These are phyloP conservation scores for Fulmarus glacialis DNA, from an alignment of 2,113 vertebrate genomes.

Conservation along the genomic window DNA sequence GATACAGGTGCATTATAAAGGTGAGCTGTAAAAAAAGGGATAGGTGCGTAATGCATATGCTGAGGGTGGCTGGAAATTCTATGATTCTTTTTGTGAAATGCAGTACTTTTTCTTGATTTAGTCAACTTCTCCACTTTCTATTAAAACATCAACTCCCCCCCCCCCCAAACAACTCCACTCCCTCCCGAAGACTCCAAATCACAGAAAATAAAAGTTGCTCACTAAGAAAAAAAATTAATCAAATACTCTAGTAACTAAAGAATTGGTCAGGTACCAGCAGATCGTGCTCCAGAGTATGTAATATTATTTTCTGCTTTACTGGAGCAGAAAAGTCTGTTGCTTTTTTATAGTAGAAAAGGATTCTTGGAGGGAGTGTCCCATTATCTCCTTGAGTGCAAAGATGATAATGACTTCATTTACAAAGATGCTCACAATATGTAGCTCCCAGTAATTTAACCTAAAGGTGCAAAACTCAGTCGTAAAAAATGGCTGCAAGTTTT, in stretches of 20 bases:
- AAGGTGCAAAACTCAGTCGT: background rate
- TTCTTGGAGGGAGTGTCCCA: background rate
- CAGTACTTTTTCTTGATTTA: background rate
- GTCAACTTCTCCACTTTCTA: background rate
- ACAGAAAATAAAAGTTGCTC: background rate
- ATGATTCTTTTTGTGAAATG: background rate
- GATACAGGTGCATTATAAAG: background rate
- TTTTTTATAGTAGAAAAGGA: background rate
- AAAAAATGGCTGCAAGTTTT: background rate
- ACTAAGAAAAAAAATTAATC: background rate
- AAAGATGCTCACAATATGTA: background rate
- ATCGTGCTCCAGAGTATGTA: background rate
- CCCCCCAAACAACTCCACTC: rapidly evolving
- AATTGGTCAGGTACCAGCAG: background rate
- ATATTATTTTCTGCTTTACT: background rate
- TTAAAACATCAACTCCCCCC: rapidly evolving
- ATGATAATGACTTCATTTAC: background rate
- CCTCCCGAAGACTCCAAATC: background rate
- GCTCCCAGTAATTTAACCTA: background rate
- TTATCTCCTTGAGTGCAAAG: background rate
- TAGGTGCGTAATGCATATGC: background rate
- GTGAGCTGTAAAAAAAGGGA: background rate
- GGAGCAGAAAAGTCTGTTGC: background rate
- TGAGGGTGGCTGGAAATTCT: background rate
- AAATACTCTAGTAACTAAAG: background rate